Evolutionary conservation across 2,888 invertebrate genomes (phyloP).

Genomic region (Orgyia antiqua): DNA sequence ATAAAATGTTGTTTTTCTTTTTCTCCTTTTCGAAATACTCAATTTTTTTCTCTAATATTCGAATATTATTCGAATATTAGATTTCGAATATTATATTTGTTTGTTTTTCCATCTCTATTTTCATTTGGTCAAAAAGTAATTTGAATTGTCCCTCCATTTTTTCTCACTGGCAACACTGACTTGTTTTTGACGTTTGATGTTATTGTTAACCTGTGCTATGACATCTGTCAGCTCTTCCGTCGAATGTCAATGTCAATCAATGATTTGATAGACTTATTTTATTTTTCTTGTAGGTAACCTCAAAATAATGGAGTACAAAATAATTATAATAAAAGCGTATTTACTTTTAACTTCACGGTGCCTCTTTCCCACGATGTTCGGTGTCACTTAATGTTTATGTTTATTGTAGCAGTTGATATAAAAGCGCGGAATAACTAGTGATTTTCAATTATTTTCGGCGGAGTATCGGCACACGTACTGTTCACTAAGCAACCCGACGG

Average conservation of each 20-base stretch:
- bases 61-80: slow-evolving; percentile 3
- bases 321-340: background rate
- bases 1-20: background rate
- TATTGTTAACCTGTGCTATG: background rate
- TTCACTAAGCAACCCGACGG: no score
- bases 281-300: no score
- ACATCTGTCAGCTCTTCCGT: background rate
- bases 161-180: background rate
- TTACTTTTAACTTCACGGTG: background rate
- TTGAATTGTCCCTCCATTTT: background rate
- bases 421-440: background rate
- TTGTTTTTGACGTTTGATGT: background rate
- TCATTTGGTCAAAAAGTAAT: background rate
- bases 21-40: slow-evolving; percentile 1
- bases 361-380: background rate
- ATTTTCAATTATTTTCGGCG: background rate
- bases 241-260: background rate
- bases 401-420: slow-evolving; percentile 1
- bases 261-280: no score
- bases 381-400: slow-evolving; percentile 1
- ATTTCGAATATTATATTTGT: slow-evolving; percentile 3
- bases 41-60: slow-evolving; percentile 1
- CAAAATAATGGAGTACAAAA: no score
- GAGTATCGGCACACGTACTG: no score
- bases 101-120: slow-evolving; percentile 1